Evolutionary conservation across 2,113 vertebrate species (phyloP).

Genomic region (Mirza zaza): DNA sequence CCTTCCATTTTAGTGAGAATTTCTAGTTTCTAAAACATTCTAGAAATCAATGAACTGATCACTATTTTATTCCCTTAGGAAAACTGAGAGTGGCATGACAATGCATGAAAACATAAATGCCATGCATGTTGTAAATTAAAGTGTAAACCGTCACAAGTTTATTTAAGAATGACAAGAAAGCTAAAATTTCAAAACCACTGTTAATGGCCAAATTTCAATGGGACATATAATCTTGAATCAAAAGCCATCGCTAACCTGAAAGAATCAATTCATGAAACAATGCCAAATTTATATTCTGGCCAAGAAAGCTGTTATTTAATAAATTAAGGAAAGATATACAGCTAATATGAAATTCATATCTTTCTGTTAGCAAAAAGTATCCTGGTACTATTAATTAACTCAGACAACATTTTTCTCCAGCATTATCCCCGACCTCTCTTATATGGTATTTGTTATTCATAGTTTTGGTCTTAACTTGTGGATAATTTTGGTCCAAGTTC

Average conservation of each 20-base stretch:
- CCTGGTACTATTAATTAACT: slow-evolving; percentile 46
- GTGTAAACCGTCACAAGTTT: not conserved
- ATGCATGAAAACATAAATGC: not conserved
- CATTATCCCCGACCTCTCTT: slow-evolving; percentile 32
- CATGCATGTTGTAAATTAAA: not conserved
- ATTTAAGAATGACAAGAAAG: not conserved
- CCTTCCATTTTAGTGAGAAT: not conserved
- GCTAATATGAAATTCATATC: not conserved
- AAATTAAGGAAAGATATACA: slow-evolving; percentile 9
- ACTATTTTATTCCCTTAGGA: not conserved
- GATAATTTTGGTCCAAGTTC: slow-evolving; percentile 54
- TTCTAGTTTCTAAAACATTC: not conserved
- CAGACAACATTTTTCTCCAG: slow-evolving; percentile 18
- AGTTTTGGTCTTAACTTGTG: slow-evolving; percentile 60
- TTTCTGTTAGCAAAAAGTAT: not conserved
- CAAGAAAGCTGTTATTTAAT: not conserved
- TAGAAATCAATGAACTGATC: not conserved
- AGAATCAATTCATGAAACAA: not conserved
- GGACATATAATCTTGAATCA: not conserved
- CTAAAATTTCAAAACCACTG: not conserved
- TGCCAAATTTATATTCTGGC: not conserved
- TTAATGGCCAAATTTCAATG: not conserved
- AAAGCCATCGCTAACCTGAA: not conserved
- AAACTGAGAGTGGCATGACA: not conserved
- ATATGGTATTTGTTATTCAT: slow-evolving; percentile 52